phyloP scores from a whole-genome alignment of 1,140 invertebrate genomes.

The Sminthurides bifidus region DNA sequence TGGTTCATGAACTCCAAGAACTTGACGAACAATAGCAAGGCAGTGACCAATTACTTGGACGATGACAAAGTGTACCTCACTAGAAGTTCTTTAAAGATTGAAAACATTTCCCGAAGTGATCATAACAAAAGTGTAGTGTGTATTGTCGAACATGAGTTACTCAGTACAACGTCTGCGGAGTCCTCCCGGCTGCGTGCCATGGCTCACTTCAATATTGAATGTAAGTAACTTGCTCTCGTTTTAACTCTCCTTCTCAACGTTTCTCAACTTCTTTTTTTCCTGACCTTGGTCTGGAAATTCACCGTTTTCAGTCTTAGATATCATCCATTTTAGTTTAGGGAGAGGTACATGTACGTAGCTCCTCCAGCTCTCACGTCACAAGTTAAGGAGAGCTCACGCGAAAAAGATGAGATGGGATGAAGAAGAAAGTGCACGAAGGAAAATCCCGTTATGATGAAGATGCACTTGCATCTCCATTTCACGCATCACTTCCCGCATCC shows the following conservation, averaged over 20 bases:
- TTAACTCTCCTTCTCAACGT: neutral
- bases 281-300: neutral
- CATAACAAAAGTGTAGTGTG: slow-evolving; percentile 63
- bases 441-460: too few species aligned
- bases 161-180: slow-evolving; percentile 39
- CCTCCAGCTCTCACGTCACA: too few species aligned
- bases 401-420: too few species aligned
- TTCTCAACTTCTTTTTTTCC: neutral
- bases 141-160: slow-evolving; percentile 55
- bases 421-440: too few species aligned
- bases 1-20: slow-evolving; percentile 35
- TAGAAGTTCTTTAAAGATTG: slow-evolving; percentile 54
- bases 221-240: slow-evolving; percentile 46
- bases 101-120: slow-evolving; percentile 53
- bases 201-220: slow-evolving; percentile 63
- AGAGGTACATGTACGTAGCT: too few species aligned
- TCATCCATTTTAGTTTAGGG: neutral
- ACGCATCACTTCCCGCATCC: too few species aligned
- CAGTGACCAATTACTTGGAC: slow-evolving; percentile 34
- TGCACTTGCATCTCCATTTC: too few species aligned
- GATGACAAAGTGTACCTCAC: slow-evolving; percentile 39
- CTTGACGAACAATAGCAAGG: slow-evolving; percentile 32
- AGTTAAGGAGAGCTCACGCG: too few species aligned
- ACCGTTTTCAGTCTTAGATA: neutral
- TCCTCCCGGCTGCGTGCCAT: slow-evolving; percentile 40